Conservation (phyloP, 2,797 vertebrate genomes). For the Falco berigora region DNA sequence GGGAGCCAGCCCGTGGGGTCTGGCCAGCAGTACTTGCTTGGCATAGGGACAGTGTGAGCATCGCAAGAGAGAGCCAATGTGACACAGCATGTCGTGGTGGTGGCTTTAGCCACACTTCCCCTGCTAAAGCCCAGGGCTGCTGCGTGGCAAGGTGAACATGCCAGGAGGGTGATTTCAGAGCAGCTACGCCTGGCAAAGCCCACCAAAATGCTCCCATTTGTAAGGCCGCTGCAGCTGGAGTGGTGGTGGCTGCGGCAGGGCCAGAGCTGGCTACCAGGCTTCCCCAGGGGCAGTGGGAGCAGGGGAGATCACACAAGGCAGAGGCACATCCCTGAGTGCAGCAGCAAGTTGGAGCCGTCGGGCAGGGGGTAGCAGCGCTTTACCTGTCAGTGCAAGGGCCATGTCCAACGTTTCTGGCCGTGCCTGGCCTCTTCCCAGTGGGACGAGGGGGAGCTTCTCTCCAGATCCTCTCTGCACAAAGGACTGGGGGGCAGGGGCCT, state of each 20-base stretch:
- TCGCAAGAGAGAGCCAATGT: background rate
- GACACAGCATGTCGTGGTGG: fast-evolving
- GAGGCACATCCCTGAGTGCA: fast-evolving
- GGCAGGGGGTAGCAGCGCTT: background rate
- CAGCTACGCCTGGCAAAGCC: background rate
- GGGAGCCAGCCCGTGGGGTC: background rate
- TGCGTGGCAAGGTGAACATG: fast-evolving
- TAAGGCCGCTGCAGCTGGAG: background rate
- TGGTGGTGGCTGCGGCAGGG: background rate
- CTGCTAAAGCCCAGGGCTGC: background rate
- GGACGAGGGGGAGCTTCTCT: background rate
- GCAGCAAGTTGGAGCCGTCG: fast-evolving
- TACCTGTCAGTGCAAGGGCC: slow-evolving; percentile 50
- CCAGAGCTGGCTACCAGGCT: background rate
- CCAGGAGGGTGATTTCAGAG: background rate
- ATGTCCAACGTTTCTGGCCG: background rate
- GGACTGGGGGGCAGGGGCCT: background rate
- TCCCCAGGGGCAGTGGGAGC: background rate
- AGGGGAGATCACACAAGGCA: background rate
- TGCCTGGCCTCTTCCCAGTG: background rate
- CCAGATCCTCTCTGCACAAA: background rate
- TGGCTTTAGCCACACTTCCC: background rate
- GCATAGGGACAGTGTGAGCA: background rate
- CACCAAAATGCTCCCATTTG: background rate
- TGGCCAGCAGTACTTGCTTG: background rate